A percentile compares a stretch with the other conserved stretches of the same genome.
Conservation (phyloP, 2,888 invertebrate genomes). For the Smittia aterrima region DNA sequence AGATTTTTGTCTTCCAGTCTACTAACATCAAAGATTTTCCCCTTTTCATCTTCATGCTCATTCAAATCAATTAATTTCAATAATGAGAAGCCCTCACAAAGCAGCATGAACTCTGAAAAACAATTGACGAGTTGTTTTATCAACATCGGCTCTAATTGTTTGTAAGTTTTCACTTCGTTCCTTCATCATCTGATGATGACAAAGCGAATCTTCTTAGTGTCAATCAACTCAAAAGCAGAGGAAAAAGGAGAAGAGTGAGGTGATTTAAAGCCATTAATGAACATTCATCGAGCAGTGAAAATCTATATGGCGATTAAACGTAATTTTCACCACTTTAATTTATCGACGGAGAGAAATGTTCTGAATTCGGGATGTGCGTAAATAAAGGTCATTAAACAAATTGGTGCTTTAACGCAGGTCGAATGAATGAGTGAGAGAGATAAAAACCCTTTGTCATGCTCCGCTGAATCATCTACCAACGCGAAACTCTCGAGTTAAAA, state of each 20-base stretch:
- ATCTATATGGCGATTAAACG: background rate
- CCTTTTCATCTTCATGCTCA: background rate
- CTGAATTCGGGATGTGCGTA: too few relatives aligned
- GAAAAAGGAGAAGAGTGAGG: background rate
- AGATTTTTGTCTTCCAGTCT: background rate
- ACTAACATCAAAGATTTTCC: background rate
- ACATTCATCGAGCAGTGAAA: background rate
- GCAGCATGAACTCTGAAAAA: background rate
- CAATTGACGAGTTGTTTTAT: background rate
- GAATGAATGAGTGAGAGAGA: background rate
- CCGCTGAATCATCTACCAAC: background rate
- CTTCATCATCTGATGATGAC: background rate
- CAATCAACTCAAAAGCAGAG: background rate
- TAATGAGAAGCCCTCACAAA: background rate
- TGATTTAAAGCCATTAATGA: background rate
- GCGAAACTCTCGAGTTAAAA: background rate
- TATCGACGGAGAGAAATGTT: background rate
- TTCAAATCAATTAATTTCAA: conserved; percentile 4
- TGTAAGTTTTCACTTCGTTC: too few relatives aligned
- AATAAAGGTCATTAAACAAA: conserved; percentile 16
- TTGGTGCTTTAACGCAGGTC: background rate
- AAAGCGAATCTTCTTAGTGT: background rate
- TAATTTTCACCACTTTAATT: conserved; percentile 20
- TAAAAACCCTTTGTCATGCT: background rate
- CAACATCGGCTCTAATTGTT: too few relatives aligned